These are phyloP conservation scores for Bombus confusus DNA, from an alignment of 1,140 invertebrate species.

Conservation along the genomic window DNA sequence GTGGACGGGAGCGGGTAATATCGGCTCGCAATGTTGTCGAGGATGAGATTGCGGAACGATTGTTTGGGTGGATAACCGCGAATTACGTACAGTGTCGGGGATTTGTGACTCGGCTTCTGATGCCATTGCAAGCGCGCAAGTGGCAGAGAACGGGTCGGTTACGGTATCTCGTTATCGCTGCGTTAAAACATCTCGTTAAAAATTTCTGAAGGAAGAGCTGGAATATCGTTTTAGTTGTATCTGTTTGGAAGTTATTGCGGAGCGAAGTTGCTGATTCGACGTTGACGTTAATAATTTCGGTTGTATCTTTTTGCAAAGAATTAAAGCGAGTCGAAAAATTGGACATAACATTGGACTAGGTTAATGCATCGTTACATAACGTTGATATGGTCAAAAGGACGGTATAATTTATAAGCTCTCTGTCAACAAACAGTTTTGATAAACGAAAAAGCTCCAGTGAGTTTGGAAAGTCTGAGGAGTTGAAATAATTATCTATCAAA, in stretches of 20 bases:
- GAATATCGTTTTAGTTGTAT: no score
- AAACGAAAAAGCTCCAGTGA: not conserved
- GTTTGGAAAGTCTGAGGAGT: not conserved
- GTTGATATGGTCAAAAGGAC: not conserved
- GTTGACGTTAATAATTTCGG: no score
- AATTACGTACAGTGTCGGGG: not conserved
- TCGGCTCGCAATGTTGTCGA: not conserved
- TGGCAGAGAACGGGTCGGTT: not conserved
- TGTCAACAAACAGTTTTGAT: not conserved
- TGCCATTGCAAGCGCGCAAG: not conserved
- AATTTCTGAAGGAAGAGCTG: no score
- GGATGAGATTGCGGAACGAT: conserved; percentile 23
- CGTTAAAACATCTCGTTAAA: no score
- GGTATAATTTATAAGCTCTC: not conserved
- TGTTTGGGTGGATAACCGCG: not conserved
- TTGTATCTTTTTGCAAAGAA: not conserved
- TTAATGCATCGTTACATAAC: not conserved
- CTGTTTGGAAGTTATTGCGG: no score
- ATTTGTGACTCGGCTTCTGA: not conserved
- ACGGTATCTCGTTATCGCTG: not conserved
- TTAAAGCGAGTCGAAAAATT: not conserved
- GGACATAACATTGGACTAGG: not conserved
- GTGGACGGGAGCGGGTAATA: not conserved
- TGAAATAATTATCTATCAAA: not conserved
- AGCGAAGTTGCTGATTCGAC: no score